A percentile compares a stretch with the other conserved stretches of the same genome.
These are phyloP conservation scores for Lithobates sylvaticus DNA, from an alignment of 2,797 vertebrate species.

Conservation along the genomic window DNA sequence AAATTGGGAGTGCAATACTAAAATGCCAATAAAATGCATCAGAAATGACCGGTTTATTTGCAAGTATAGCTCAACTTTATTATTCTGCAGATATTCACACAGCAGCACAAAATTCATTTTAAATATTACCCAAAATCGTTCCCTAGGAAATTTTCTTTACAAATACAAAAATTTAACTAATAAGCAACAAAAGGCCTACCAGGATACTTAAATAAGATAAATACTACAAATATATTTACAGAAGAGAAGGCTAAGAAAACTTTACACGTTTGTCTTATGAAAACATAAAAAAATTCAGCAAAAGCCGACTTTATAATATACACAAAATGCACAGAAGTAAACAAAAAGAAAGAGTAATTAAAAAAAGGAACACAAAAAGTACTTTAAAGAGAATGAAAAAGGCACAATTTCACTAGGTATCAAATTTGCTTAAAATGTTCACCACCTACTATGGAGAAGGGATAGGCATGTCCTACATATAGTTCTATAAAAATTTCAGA, in stretches of 20 bases:
- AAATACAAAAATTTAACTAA: constrained; percentile 33
- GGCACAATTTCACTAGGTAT: constrained; percentile 20
- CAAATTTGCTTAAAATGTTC: too few relatives aligned
- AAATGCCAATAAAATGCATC: neutral
- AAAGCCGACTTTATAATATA: neutral
- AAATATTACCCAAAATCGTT: neutral
- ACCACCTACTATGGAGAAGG: too few relatives aligned
- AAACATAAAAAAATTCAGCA: neutral
- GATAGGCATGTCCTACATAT: too few relatives aligned
- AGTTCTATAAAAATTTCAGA: too few relatives aligned
- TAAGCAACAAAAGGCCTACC: constrained; percentile 15
- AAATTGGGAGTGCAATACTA: too few relatives aligned
- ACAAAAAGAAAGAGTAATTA: neutral
- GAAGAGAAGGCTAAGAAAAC: neutral
- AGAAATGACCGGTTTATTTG: neutral
- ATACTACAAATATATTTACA: constrained; percentile 49
- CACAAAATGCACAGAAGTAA: neutral
- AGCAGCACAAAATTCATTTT: constrained; percentile 15
- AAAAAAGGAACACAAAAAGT: too few relatives aligned
- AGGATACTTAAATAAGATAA: constrained; percentile 40
- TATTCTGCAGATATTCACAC: constrained; percentile 14
- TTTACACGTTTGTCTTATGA: neutral
- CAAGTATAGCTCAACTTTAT: constrained; percentile 26
- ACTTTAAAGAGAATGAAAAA: neutral
- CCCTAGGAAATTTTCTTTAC: neutral